Conservation (phyloP, 2,113 vertebrate species). For the Microtus montanus region DNA sequence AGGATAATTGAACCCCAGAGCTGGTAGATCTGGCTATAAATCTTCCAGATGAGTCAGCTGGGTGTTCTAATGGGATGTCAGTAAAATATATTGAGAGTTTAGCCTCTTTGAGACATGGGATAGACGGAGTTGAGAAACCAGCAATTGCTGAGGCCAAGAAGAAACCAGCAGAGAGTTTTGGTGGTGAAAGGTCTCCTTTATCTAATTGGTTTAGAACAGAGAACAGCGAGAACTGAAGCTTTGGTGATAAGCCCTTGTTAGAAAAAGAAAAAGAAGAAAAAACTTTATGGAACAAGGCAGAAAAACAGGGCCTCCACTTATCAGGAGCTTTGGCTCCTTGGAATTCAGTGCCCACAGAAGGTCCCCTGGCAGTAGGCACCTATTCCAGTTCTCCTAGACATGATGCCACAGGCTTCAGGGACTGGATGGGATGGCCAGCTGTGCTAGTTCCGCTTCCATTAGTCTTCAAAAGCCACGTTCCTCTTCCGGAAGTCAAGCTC, state of each 20-base stretch:
- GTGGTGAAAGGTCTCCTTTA: not conserved
- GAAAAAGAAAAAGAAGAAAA: not conserved
- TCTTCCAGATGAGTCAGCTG: not conserved
- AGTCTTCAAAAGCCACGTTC: not conserved
- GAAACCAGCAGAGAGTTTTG: not conserved
- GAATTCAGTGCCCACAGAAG: not conserved
- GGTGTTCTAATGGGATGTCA: not conserved
- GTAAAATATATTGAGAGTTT: not conserved
- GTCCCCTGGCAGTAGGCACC: not conserved
- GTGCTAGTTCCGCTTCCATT: not conserved
- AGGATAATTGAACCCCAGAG: not conserved
- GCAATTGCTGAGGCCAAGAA: not conserved
- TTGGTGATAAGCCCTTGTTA: not conserved
- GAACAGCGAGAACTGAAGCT: too few species aligned
- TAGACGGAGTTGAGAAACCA: not conserved
- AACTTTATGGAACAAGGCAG: not conserved
- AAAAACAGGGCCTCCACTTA: not conserved
- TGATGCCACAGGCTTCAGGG: not conserved
- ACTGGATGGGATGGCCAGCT: too few species aligned
- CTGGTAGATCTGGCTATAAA: not conserved
- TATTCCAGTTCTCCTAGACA: not conserved
- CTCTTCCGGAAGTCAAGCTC: not conserved
- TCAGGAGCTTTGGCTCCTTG: not conserved
- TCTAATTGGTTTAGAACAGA: not conserved
- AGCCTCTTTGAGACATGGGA: not conserved